Evolutionary conservation across 53 echinoderm and acorn worm species (phyloP), one percentile per base, ranked within the genome.

Genomic region (Echinarachnius parma): DNA sequence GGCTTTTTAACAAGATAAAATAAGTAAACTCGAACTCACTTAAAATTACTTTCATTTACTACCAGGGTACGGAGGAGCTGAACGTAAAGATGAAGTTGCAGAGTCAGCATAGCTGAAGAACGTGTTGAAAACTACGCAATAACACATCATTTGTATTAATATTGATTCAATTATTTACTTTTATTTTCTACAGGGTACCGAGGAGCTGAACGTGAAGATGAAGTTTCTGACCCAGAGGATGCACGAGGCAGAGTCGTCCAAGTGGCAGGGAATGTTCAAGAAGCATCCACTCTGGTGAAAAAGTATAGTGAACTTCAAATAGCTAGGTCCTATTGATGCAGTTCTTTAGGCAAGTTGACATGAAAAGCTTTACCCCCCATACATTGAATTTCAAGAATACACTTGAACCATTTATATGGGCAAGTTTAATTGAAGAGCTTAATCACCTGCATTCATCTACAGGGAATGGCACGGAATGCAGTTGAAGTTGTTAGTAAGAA

Each of bases 231-330:
- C 84, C 46, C 82, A 90, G 16, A 63, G 96, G 32, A 95, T 95
- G 81, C 81, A 85, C 21, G 89, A 95, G 34, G 81, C 96, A 9
- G 96, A 95, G 61, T 75, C 78, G 19, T 78, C 84, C 4, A 84
- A 95, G 55, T 95, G 96, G 96, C 87, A 95, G 76, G 96, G 96
- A 18, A 95, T 95, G 96, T 95, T 95, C 64, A 95, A 87, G 56
- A 84, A 85, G 47, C 96, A 95, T 69, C 96, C 96, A 16, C 54
- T 95, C 36, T 95, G 96, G 96, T 95, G 81, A 78, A 45, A 64
- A 3, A 56, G 9, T 1, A 37, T 5, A 18, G 42, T 39, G 42
- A 39, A 13, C 7, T 5, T 9, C 7, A 9, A 39, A 13, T 39
- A 13, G 42, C 42, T 9, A 39, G 7, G 13, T 39, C 7, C 42